Evolutionary conservation across 2,888 invertebrate species (phyloP).

Genomic region (Bimastos eiseni): DNA sequence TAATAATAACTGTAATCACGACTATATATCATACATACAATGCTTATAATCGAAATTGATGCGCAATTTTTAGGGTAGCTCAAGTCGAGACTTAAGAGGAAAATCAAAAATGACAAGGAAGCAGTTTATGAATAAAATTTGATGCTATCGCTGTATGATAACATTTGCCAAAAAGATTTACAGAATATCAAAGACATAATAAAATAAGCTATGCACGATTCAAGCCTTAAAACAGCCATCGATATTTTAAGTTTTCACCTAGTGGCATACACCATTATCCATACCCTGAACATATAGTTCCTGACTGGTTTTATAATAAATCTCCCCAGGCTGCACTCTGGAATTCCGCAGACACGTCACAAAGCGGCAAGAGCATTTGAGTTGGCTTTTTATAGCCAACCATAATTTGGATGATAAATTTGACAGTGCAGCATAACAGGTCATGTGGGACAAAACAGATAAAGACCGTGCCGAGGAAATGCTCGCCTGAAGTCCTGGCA

Average conservation of each 20-base stretch:
- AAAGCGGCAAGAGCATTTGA: background rate
- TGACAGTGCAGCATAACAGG: background rate
- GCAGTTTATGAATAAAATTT: too few species aligned
- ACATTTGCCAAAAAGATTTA: too few species aligned
- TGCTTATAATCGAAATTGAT: too few species aligned
- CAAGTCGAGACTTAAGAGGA: too few species aligned
- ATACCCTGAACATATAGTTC: background rate
- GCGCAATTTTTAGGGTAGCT: too few species aligned
- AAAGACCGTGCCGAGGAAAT: background rate
- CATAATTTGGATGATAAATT: conserved; percentile 13
- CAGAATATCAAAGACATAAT: too few species aligned
- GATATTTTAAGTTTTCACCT: background rate
- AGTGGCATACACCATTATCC: background rate
- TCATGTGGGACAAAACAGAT: background rate
- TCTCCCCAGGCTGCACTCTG: background rate
- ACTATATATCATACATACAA: too few species aligned
- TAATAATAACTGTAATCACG: too few species aligned
- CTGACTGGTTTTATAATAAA: background rate
- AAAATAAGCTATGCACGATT: too few species aligned
- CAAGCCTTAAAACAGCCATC: background rate
- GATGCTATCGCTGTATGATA: too few species aligned
- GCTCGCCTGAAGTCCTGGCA: background rate
- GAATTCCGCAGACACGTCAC: background rate
- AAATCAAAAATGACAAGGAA: too few species aligned
- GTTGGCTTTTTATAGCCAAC: background rate